These are phyloP conservation scores for Enteromius anoplus DNA, from an alignment of 2,797 vertebrate species.

Conservation along the genomic window DNA sequence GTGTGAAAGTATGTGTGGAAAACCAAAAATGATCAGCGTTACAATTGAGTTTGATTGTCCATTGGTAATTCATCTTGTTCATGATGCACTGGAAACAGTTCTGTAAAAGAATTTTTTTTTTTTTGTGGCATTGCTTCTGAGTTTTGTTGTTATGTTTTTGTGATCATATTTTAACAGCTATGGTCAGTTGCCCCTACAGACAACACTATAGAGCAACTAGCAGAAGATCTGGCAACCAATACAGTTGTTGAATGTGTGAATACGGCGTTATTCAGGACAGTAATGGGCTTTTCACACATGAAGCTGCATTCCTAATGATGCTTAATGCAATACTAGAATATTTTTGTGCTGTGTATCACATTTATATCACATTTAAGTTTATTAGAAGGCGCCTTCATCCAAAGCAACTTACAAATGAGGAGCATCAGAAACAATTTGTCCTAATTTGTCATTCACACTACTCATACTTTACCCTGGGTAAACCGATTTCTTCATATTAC, in stretches of 20 bases:
- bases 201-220: neutral
- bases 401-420: neutral
- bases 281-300: neutral
- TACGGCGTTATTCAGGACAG: neutral
- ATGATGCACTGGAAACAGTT: neutral
- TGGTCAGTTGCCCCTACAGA: neutral
- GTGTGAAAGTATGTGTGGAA: neutral
- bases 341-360: neutral
- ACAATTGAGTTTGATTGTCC: neutral
- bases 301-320: neutral
- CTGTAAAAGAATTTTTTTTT: neutral
- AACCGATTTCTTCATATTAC: neutral
- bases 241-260: neutral
- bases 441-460: neutral
- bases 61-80: neutral
- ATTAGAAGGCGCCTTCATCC: neutral
- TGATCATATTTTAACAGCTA: neutral
- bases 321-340: neutral
- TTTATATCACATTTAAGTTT: conserved; percentile 1
- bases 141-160: neutral
- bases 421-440: neutral
- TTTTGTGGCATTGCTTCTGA: neutral
- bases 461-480: neutral
- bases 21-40: neutral
- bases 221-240: neutral